Conservation (phyloP, 2,113 vertebrate genomes). For the Alexandromys fortis region DNA sequence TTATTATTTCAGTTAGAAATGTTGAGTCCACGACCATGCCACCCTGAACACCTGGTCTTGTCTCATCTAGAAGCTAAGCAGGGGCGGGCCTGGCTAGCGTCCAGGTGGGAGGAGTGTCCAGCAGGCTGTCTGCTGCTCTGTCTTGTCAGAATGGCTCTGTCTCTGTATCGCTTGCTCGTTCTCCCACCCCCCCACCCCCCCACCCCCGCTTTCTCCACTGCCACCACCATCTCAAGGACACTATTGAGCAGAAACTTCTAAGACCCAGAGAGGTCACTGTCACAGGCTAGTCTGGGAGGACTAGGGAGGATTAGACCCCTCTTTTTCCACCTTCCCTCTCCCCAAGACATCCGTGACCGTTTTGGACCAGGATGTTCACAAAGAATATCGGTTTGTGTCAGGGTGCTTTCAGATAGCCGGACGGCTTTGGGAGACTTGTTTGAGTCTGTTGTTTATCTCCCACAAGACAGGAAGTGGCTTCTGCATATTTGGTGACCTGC, state of each 20-base stretch:
- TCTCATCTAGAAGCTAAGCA: background rate
- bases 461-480: conserved; percentile 80
- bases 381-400: conserved; percentile 57
- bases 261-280: background rate
- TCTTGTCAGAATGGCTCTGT: background rate
- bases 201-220: background rate
- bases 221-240: background rate
- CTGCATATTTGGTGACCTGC: conserved; percentile 75
- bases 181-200: no score
- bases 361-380: conserved; percentile 40
- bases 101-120: no score
- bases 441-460: conserved; percentile 79
- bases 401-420: conserved; percentile 73
- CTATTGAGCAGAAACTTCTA: background rate
- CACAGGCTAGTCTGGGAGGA: background rate
- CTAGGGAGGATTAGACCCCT: background rate
- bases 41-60: background rate
- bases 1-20: background rate
- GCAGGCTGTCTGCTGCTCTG: background rate
- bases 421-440: conserved; percentile 67
- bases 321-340: background rate
- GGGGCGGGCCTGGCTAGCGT: background rate
- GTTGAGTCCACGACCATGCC: background rate
- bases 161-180: background rate
- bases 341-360: conserved; percentile 58